Base-by-base conservation (phyloP, 2,888 invertebrate genomes). In the Diaperis boleti region DNA sequence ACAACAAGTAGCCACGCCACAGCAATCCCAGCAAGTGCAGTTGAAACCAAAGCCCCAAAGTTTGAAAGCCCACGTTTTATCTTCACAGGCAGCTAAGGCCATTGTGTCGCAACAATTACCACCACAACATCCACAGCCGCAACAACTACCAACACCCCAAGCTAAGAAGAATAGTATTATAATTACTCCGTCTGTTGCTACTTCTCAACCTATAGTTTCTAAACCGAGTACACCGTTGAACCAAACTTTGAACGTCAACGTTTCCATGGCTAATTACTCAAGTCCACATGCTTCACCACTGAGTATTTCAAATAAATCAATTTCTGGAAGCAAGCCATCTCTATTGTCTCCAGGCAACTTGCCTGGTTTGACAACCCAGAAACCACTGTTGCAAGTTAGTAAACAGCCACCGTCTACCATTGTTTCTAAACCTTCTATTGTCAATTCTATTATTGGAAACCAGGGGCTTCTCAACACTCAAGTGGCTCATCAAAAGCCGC, bases 11-110 rank as follows among this genome's bases (percentile, higher is more conserved):
- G 22, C 22, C 10, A 22, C 22, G 5, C 10, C 10, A 31, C 33
- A 33, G 33, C 7, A 4, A 22, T 7, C 22, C 4, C 22, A 6
- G 22, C 22, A 22, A 17, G 49, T 37, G n/a, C n/a, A n/a, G 17
- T 29, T n/a, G 44, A 69, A 69, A 75, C 80, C 79, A 56, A 84
- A 81, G 69, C 84, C 86, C 0, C 87, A 87, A 13, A 86, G 86
- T 3, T 77, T 88, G 1, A 88, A 88, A 72, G 88, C 88, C 1
- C 88, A 88, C 65, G 87, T 88, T 2, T 74, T 88, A 13, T 87
- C 86, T 52, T 83, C 84, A 22, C 84, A 85, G 66, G 79, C 76
- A 1, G 78, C 79, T 1, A 78, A 80, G 68, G 78, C 78, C n/a
- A 74, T 75, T 2, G 76, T 77, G n/a, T 69, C 72, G n/a, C 74